Conservation (phyloP, 2,113 vertebrate genomes). For the Odocoileus hemionus region DNA sequence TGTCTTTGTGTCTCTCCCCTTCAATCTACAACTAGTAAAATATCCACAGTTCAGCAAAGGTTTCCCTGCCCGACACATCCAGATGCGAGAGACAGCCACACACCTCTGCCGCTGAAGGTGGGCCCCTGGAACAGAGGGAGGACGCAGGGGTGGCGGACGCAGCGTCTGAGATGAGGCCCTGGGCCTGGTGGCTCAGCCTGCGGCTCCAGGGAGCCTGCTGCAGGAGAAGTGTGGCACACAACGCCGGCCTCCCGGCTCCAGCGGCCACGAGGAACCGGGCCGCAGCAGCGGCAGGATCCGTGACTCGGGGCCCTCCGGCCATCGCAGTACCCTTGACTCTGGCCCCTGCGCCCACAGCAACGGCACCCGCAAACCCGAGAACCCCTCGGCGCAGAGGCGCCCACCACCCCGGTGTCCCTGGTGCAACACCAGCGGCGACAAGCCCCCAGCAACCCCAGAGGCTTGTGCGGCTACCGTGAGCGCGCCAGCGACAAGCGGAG, state of each 20-base stretch:
- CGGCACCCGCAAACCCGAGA: no score
- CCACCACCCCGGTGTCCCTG: background rate
- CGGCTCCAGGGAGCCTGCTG: background rate
- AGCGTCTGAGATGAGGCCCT: background rate
- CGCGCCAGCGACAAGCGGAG: background rate
- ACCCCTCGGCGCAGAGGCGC: background rate
- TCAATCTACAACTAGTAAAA: background rate
- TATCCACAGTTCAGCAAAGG: background rate
- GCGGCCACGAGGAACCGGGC: background rate
- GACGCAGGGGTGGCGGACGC: background rate
- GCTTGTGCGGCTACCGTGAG: background rate
- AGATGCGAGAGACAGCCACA: background rate
- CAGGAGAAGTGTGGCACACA: no score
- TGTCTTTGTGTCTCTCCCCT: background rate
- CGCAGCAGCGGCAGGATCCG: background rate
- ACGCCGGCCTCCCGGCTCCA: background rate
- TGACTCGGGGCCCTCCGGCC: background rate
- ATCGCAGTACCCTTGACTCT: background rate
- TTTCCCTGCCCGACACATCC: background rate
- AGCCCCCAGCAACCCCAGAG: background rate
- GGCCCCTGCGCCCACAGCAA: background rate
- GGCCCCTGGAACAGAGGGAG: background rate
- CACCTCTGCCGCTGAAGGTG: background rate
- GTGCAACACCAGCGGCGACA: background rate
- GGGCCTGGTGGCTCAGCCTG: background rate